phyloP scores from a whole-genome alignment of 2,113 vertebrate genomes.

The Opisthocomus hoazin region DNA sequence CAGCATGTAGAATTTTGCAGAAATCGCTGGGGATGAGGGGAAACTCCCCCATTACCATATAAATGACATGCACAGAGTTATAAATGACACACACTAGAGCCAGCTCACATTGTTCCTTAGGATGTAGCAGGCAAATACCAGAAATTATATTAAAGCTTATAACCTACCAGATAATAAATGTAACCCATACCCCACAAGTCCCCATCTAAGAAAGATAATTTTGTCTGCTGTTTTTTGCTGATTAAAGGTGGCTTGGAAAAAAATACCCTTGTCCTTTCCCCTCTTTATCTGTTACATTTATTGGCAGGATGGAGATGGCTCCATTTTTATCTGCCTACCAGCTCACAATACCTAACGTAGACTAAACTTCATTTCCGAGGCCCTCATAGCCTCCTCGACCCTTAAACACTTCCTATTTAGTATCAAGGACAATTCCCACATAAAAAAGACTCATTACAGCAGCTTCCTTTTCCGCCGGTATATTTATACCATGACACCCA shows the following conservation, averaged over 20 bases:
- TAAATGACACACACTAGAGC: not conserved
- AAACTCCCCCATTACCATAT: constrained; percentile 24
- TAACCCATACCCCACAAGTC: constrained; percentile 35
- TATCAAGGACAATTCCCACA: not conserved
- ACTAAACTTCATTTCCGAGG: not conserved
- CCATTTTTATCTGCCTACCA: not conserved
- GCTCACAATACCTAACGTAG: not conserved
- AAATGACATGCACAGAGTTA: not conserved
- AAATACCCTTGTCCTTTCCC: not conserved
- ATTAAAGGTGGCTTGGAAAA: constrained; percentile 27
- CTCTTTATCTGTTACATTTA: not conserved
- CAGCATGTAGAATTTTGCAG: not conserved
- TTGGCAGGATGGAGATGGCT: constrained; percentile 9
- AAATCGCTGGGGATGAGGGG: not conserved
- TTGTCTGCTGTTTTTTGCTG: constrained; percentile 36
- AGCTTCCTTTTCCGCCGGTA: not conserved
- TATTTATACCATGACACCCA: not conserved
- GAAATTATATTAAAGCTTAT: constrained; percentile 54
- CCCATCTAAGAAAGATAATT: constrained; percentile 36
- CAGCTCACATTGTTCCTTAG: not conserved
- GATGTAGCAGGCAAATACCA: not conserved
- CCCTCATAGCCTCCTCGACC: not conserved
- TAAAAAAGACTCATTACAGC: not conserved
- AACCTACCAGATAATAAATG: constrained; percentile 35
- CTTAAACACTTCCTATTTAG: not conserved